These are phyloP conservation scores for Sinocyclocheilus rhinocerous DNA, from an alignment of 2,113 vertebrate genomes.

Conservation along the genomic window DNA sequence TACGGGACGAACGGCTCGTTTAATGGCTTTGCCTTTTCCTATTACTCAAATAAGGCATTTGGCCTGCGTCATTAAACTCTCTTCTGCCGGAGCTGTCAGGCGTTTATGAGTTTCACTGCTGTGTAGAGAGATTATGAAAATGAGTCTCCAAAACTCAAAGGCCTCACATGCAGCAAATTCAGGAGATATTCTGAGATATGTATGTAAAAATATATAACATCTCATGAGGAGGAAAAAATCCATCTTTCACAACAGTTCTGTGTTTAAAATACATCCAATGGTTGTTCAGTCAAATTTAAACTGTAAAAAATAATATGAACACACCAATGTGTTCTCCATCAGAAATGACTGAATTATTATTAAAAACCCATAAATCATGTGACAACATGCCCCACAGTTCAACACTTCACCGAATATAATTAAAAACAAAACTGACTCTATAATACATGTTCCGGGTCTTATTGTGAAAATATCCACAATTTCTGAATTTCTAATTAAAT, in stretches of 20 bases:
- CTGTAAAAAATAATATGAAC: not conserved
- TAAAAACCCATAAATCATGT: not conserved
- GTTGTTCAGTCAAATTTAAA: not conserved
- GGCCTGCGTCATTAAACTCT: constrained; percentile 57
- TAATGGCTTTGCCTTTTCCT: constrained; percentile 55
- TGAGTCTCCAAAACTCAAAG: constrained; percentile 40
- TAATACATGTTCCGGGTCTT: not conserved
- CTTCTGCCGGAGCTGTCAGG: constrained; percentile 58
- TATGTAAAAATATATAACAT: not conserved
- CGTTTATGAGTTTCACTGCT: constrained; percentile 64
- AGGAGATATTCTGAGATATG: not conserved
- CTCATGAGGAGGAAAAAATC: not conserved
- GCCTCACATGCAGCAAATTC: not conserved
- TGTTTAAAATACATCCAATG: not conserved
- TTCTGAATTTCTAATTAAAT: too few relatives aligned
- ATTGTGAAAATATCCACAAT: too few relatives aligned
- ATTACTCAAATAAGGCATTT: constrained; percentile 65
- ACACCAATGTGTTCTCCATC: not conserved
- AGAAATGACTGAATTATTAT: not conserved
- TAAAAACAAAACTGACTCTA: not conserved
- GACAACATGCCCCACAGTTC: not conserved
- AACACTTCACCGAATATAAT: too few relatives aligned
- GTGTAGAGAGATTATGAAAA: constrained; percentile 62
- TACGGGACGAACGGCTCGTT: constrained; percentile 32
- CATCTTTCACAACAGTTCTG: not conserved